Conservation (phyloP, 2,797 vertebrate species). For the Chelmon rostratus region DNA sequence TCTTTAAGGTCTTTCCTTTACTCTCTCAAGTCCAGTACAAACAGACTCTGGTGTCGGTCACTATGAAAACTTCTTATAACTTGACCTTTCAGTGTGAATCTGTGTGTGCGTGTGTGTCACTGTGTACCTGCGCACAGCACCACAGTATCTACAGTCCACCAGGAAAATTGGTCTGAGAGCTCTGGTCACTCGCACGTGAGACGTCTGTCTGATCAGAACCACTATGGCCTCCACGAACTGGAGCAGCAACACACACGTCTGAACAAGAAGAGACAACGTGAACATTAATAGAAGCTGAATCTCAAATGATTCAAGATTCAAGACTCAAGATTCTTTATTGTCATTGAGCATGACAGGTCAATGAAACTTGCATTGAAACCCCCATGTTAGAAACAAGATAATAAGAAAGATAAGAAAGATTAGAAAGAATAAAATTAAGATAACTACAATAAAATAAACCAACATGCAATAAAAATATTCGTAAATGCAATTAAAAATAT, state of each 20-base stretch:
- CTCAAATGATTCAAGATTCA: too few relatives aligned
- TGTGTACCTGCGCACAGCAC: constrained; percentile 93
- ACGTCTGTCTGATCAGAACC: constrained; percentile 95
- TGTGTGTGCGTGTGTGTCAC: neutral
- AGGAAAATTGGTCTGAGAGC: constrained; percentile 97
- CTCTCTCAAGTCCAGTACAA: neutral
- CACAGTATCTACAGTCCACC: constrained; percentile 98
- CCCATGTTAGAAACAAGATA: too few relatives aligned
- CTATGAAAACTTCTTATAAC: neutral
- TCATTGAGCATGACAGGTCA: too few relatives aligned
- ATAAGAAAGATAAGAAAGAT: too few relatives aligned
- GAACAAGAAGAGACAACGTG: constrained; percentile 46
- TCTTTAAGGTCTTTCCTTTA: neutral
- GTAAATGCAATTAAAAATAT: too few relatives aligned
- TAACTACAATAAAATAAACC: too few relatives aligned
- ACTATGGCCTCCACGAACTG: constrained; percentile 98
- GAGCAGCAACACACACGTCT: constrained; percentile 93
- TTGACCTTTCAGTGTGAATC: neutral
- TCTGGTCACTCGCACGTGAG: constrained; percentile 95
- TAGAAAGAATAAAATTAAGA: too few relatives aligned
- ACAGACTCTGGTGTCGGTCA: neutral
- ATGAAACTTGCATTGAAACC: too few relatives aligned
- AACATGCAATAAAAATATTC: too few relatives aligned
- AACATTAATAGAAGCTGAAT: constrained; percentile 8
- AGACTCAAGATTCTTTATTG: too few relatives aligned